These are phyloP conservation scores for Catocala fraxini DNA, from an alignment of 2,888 invertebrate genomes.

Conservation along the genomic window DNA sequence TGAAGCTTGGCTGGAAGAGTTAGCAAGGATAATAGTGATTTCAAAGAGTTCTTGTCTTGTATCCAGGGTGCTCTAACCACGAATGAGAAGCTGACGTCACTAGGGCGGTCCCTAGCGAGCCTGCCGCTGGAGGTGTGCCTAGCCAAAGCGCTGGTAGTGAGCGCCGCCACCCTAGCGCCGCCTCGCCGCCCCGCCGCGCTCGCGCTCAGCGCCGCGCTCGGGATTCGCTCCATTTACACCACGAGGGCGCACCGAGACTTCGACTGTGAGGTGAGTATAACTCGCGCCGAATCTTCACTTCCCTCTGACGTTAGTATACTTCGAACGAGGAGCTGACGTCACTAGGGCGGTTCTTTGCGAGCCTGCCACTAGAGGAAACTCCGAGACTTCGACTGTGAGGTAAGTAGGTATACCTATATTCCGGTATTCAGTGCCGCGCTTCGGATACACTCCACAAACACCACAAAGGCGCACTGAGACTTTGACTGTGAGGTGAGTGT, in stretches of 20 bases:
- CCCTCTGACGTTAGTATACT: no score
- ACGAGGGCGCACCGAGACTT: constrained; percentile 95
- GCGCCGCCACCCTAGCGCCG: constrained; percentile 95
- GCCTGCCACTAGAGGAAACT: constrained; percentile 97
- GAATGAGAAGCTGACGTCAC: constrained; percentile 93
- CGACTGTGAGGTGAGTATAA: constrained; percentile 90
- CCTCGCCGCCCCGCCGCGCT: constrained; percentile 92
- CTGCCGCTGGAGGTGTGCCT: constrained; percentile 98
- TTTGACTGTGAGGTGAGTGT: constrained; percentile 91
- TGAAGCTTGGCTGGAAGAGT: no score
- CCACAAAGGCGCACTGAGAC: constrained; percentile 95
- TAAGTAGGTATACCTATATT: no score
- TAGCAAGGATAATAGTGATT: no score
- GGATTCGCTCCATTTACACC: constrained; percentile 97
- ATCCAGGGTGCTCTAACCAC: constrained; percentile 92
- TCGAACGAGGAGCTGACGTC: constrained; percentile 94
- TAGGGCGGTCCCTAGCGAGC: constrained; percentile 95
- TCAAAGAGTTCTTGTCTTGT: neutral
- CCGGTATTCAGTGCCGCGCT: constrained; percentile 96
- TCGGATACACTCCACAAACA: constrained; percentile 97
- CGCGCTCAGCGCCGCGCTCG: constrained; percentile 96
- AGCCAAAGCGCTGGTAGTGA: constrained; percentile 98
- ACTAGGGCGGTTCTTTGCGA: constrained; percentile 94
- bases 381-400: constrained; percentile 94
- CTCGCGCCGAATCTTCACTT: no score